Evolutionary conservation across 2,888 invertebrate species (phyloP).

Genomic region (Linyphia triangularis): DNA sequence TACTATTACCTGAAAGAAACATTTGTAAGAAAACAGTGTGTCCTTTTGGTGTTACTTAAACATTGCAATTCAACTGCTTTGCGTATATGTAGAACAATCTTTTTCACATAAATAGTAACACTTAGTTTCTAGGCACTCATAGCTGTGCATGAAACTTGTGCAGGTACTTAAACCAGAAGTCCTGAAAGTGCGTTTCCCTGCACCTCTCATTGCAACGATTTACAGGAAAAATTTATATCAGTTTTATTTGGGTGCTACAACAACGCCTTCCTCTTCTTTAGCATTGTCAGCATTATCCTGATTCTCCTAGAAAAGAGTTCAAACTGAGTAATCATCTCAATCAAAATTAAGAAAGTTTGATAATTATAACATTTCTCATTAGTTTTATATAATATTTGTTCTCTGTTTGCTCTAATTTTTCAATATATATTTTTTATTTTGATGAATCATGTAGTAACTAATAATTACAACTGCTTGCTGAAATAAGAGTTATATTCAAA

Average conservation of each 20-base stretch:
- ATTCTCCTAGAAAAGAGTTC: conserved; percentile 53
- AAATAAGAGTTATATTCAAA: too few relatives aligned
- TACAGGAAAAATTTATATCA: conserved; percentile 18
- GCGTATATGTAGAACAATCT: not conserved
- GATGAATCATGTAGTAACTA: too few relatives aligned
- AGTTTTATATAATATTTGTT: too few relatives aligned
- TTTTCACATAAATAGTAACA: conserved; percentile 42
- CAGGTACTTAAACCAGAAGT: conserved; percentile 28
- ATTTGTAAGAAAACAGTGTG: not conserved
- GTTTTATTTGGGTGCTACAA: conserved; percentile 79
- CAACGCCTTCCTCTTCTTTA: conserved; percentile 70
- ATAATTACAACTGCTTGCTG: too few relatives aligned
- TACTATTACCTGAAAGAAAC: too few relatives aligned
- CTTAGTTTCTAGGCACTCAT: conserved; percentile 70
- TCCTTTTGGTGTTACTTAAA: not conserved
- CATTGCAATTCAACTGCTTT: conserved; percentile 13
- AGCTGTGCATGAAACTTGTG: conserved; percentile 65
- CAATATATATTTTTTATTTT: too few relatives aligned
- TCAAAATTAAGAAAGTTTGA: too few relatives aligned
- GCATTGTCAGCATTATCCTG: conserved; percentile 69
- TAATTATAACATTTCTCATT: too few relatives aligned
- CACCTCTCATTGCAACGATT: conserved; percentile 27
- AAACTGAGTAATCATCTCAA: too few relatives aligned
- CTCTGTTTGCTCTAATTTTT: too few relatives aligned
- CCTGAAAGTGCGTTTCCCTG: conserved; percentile 38